Percentiles rank a stretch among this genome's conserved stretches.
phyloP scores from a whole-genome alignment of 2,113 vertebrate genomes.

The Oryzias melastigma region DNA sequence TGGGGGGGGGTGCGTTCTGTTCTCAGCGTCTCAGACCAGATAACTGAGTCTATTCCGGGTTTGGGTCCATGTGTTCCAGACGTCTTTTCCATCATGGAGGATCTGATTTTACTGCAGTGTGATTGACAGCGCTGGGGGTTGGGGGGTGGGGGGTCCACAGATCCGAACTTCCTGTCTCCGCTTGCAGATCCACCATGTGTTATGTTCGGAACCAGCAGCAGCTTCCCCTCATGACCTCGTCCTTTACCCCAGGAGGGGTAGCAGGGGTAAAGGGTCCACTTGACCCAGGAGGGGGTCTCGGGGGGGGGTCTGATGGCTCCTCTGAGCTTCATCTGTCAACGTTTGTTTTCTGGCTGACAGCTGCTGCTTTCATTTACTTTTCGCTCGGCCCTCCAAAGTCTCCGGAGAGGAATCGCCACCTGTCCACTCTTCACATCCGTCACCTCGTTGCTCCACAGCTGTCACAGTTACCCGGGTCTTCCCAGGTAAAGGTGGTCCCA shows the following conservation, averaged over 20 bases:
- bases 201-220: slow-evolving; percentile 29
- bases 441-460: slow-evolving; percentile 38
- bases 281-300: slow-evolving; percentile 43
- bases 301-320: slow-evolving; percentile 17
- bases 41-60: slow-evolving; percentile 27
- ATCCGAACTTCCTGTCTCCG: slow-evolving; percentile 65
- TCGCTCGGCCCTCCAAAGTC: slow-evolving; percentile 30
- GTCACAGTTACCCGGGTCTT: slow-evolving; percentile 57
- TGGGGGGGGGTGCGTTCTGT: no score
- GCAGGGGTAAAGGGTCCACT: slow-evolving; percentile 48
- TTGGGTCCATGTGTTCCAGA: slow-evolving; percentile 53
- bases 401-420: slow-evolving; percentile 28
- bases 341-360: slow-evolving; percentile 24
- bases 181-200: slow-evolving; percentile 28
- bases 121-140: slow-evolving; percentile 59
- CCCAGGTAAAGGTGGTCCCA: slow-evolving; percentile 50
- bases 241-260: slow-evolving; percentile 42
- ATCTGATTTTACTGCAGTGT: slow-evolving; percentile 55
- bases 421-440: slow-evolving; percentile 32
- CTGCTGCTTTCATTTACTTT: slow-evolving; percentile 27
- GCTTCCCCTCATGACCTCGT: no score
- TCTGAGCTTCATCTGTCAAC: slow-evolving; percentile 33
- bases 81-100: slow-evolving; percentile 62
- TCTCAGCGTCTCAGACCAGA: no score
- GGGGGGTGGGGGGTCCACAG: slow-evolving; percentile 33